phyloP scores from a whole-genome alignment of 2,113 vertebrate species.

The Phylloscopus trochiloides region DNA sequence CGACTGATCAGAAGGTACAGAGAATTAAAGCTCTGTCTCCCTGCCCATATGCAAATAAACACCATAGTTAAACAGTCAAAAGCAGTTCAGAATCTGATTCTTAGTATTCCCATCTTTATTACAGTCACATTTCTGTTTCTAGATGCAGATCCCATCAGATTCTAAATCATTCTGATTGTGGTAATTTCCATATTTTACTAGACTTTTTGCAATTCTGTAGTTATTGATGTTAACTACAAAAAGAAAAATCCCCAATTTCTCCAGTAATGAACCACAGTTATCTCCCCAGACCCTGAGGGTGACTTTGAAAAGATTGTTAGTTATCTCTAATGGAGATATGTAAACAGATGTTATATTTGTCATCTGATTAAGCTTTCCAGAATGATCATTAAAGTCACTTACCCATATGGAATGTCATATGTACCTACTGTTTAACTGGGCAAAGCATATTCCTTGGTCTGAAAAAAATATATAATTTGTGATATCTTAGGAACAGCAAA shows the following conservation, averaged over 20 bases:
- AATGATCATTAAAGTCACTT: conserved; percentile 43
- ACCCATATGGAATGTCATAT: conserved; percentile 51
- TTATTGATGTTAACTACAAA: conserved; percentile 48
- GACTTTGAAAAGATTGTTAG: conserved; percentile 50
- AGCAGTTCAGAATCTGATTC: not conserved
- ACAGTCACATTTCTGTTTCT: not conserved
- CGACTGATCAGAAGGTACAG: not conserved
- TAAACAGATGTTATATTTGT: conserved; percentile 60
- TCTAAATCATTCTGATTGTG: conserved; percentile 27
- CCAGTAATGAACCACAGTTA: not conserved
- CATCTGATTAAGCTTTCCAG: conserved; percentile 51
- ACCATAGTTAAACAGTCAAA: not conserved
- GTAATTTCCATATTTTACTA: conserved; percentile 40
- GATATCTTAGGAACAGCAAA: not conserved
- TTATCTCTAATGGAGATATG: conserved; percentile 8
- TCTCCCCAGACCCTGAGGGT: conserved; percentile 21
- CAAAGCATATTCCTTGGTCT: not conserved
- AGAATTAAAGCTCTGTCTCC: not conserved
- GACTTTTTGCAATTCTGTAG: conserved; percentile 2
- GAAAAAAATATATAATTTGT: not conserved
- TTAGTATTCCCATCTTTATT: not conserved
- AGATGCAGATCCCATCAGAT: not conserved
- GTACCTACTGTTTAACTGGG: conserved; percentile 30
- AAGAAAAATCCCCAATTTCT: not conserved
- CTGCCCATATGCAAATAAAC: not conserved